These are phyloP conservation scores for Micrasema minimum DNA, from an alignment of 1,140 invertebrate species.

Conservation along the genomic window DNA sequence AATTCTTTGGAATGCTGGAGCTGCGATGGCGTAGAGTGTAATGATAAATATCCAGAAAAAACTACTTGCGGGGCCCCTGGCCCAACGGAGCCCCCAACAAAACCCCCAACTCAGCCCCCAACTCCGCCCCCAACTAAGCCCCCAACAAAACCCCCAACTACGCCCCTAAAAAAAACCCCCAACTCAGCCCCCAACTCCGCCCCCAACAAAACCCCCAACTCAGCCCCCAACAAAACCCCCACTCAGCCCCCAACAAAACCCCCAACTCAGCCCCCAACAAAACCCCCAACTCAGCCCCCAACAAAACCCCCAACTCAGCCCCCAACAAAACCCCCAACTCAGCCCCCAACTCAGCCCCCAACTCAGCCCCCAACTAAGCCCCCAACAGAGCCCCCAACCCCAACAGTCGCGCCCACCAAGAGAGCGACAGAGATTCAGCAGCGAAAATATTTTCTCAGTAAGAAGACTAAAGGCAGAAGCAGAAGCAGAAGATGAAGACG, in stretches of 20 bases:
- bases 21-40: not conserved
- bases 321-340: not conserved
- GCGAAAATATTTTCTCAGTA: not conserved
- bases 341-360: too few relatives aligned
- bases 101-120: not conserved
- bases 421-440: not conserved
- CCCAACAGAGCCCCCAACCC: too few relatives aligned
- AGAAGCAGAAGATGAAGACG: not conserved
- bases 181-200: not conserved
- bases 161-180: too few relatives aligned
- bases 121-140: not conserved
- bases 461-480: not conserved
- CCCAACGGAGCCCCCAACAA: not conserved
- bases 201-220: not conserved
- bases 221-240: not conserved
- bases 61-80: not conserved
- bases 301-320: not conserved
- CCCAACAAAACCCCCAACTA: not conserved
- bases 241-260: not conserved
- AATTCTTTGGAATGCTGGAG: not conserved
- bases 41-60: slow-evolving; percentile 1
- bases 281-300: not conserved
- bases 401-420: too few relatives aligned
- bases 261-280: not conserved
- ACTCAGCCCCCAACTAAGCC: too few relatives aligned